Evolutionary conservation across 2,888 invertebrate genomes (phyloP).

Genomic region (Cosmia trapezina): DNA sequence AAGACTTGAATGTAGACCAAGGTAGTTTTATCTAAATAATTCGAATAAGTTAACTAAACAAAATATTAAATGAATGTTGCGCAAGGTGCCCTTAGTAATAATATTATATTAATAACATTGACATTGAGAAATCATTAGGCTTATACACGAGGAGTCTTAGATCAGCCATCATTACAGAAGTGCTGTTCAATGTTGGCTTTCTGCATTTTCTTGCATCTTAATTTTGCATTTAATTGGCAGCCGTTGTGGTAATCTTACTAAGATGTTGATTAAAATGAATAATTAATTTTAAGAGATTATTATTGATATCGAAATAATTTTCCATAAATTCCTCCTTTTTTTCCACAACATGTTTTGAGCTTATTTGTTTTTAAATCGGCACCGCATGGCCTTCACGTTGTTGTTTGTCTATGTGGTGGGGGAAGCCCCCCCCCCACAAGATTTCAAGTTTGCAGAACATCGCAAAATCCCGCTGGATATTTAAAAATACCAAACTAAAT

Average conservation of each 20-base stretch:
- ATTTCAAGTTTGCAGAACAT: slow-evolving; percentile 3
- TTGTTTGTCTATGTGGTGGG: neutral
- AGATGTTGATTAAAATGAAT: neutral
- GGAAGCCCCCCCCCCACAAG: too few relatives aligned
- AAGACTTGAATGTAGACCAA: neutral
- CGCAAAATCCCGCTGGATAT: slow-evolving; percentile 7
- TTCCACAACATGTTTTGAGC: neutral
- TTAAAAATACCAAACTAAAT: slow-evolving; percentile 37
- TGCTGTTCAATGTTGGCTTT: neutral
- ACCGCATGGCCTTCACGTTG: slow-evolving; percentile 6
- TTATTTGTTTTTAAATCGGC: neutral
- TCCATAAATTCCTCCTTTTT: neutral
- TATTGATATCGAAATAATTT: neutral
- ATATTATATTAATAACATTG: too few relatives aligned
- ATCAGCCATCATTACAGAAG: too few relatives aligned
- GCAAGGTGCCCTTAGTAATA: slow-evolving; percentile 2
- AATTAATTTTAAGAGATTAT: too few relatives aligned
- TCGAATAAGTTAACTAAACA: slow-evolving; percentile 4
- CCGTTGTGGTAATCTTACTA: neutral
- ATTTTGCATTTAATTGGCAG: neutral
- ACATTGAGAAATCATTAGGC: too few relatives aligned
- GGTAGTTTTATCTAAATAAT: slow-evolving; percentile 2
- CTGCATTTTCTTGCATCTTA: neutral
- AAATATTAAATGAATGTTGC: neutral
- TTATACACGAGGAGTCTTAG: too few relatives aligned